Conservation (phyloP, 2,113 vertebrate genomes). For the Himantopus leucocephalus region DNA sequence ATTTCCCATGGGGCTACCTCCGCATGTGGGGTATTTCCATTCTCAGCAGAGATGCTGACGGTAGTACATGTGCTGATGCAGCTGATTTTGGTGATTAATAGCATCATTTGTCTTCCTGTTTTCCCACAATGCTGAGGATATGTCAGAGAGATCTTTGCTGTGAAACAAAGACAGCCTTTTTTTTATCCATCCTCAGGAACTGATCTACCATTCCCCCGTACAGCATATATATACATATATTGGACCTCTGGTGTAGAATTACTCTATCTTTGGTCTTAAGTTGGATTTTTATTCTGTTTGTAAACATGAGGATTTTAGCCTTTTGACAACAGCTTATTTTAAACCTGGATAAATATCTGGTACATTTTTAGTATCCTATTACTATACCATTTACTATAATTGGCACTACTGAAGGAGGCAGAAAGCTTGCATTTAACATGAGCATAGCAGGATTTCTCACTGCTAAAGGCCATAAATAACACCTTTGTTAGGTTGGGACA, state of each 20-base stretch:
- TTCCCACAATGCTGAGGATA: not conserved
- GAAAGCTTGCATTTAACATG: not conserved
- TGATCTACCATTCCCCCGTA: not conserved
- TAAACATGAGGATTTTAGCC: not conserved
- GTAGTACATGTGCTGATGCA: not conserved
- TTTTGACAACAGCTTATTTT: conserved; percentile 5
- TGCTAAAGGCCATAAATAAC: not conserved
- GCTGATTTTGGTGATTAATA: not conserved
- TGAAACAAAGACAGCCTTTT: not conserved
- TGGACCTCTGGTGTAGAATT: not conserved
- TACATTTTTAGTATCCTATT: not conserved
- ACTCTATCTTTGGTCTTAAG: not conserved
- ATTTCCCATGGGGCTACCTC: rapidly evolving
- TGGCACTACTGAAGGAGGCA: not conserved
- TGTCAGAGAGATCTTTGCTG: not conserved
- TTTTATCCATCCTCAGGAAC: not conserved
- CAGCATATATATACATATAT: not conserved
- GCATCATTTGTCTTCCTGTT: not conserved
- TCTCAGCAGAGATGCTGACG: not conserved
- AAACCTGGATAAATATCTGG: conserved; percentile 3
- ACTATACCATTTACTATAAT: not conserved
- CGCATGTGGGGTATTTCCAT: not conserved
- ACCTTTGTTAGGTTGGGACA: not conserved
- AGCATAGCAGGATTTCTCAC: not conserved
- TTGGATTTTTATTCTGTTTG: not conserved